Evolutionary conservation across 2,888 invertebrate species (phyloP).

Genomic region (Capitulum mitella): DNA sequence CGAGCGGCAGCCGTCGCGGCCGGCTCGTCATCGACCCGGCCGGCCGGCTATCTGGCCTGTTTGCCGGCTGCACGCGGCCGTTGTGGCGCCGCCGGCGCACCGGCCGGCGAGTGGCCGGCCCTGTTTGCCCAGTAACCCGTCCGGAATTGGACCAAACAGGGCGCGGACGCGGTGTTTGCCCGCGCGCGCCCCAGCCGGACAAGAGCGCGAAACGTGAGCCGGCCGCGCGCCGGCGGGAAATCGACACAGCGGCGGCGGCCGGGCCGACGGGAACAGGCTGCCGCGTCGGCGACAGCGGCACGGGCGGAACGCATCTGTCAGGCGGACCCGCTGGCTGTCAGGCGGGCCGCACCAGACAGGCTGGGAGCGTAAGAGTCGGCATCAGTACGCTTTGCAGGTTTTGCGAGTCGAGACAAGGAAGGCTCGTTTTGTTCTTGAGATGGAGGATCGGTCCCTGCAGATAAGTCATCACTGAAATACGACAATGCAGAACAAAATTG

Average conservation of each 20-base stretch:
- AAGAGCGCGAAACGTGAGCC: conserved; percentile 18
- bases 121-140: conserved; percentile 6
- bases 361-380: too few relatives aligned
- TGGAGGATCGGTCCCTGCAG: too few relatives aligned
- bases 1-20: neutral
- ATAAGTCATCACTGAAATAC: too few relatives aligned
- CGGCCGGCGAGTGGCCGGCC: neutral
- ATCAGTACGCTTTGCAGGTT: too few relatives aligned
- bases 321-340: too few relatives aligned
- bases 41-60: neutral
- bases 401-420: too few relatives aligned
- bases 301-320: too few relatives aligned
- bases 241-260: neutral
- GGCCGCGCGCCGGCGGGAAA: neutral
- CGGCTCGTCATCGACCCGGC: neutral
- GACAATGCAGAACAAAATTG: too few relatives aligned
- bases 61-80: conserved; percentile 4
- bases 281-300: too few relatives aligned
- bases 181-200: neutral
- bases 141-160: conserved; percentile 10
- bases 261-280: too few relatives aligned
- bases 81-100: neutral
- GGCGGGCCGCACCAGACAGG: too few relatives aligned
- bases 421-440: too few relatives aligned
- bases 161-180: neutral